Base-by-base conservation (phyloP, 2,888 invertebrate genomes). In the Drosophila pseudotakahashii region DNA sequence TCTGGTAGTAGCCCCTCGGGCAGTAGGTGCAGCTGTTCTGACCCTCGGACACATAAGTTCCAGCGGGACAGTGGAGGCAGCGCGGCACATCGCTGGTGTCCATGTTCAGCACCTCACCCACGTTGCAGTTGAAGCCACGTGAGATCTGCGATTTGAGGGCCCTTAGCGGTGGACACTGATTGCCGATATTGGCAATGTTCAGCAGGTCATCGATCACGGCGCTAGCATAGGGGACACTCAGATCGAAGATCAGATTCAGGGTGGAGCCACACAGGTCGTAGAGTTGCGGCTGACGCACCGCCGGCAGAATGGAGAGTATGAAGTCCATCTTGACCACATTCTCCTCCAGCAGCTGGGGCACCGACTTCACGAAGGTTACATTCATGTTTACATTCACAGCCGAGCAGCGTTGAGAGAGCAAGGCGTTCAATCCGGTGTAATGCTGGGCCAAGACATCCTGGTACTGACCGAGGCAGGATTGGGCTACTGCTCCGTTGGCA, bases 231-330 rank as follows among this genome's bases (percentile, higher is more conserved):
- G 98, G 98, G 10, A 98, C 98, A 42, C 97, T 97, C 45, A 99
- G 92, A 92, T 98, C 98, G 89, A 98, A 98, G 87, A 98, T 98
- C 1, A 98, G 94, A 86, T 96, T 97, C 69, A 99, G 92, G 0
- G 98, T 98, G 1, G 98, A 97, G 13, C 98, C 98, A 89, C 98
- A 99, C 0, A 98, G 95, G 78, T 98, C 98, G 90, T 98, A 99
- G 1, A 99, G 93, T 88, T 98, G 97, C 1, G 97, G 97, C 92
- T 98, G 98, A 78, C 95, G 95, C 26, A 98, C 95, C 2, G 96
- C 96, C 2, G 98, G 98, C 53, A 96, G 94, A 50, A 99, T 96
- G 30, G 96, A 96, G 14, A 98, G 92, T 11, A 98, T 95, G 79
- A 97, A 98, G 92, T 97, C 97, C 93, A 98, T 96, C 92, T 96